A percentile compares a stretch with the other conserved stretches of the same genome.
These are phyloP conservation scores for Agonopterix arenella DNA, from an alignment of 2,888 invertebrate genomes.

Conservation along the genomic window DNA sequence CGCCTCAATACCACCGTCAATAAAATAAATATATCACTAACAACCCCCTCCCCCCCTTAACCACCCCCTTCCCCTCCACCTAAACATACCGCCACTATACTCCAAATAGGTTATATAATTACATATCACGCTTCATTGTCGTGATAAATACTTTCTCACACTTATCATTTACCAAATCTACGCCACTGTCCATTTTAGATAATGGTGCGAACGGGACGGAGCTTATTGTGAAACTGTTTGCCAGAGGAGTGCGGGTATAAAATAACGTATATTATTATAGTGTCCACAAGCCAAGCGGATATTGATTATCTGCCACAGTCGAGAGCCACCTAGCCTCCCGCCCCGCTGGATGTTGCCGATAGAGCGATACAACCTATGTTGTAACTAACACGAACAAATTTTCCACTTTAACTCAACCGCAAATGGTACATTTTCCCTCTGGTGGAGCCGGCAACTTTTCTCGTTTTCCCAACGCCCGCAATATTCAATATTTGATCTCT, in stretches of 20 bases:
- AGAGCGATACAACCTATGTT: constrained; percentile 43
- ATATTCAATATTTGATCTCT: constrained; percentile 77
- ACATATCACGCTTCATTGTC: constrained; percentile 74
- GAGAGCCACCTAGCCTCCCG: constrained; percentile 69
- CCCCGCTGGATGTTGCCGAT: constrained; percentile 27
- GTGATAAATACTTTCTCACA: constrained; percentile 77
- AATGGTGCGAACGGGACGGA: constrained; percentile 60
- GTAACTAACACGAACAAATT: constrained; percentile 21
- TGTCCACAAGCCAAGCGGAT: constrained; percentile 79
- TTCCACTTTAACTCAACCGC: constrained; percentile 36
- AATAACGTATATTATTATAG: constrained; percentile 76
- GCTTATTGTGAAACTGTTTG: constrained; percentile 22
- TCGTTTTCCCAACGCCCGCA: constrained; percentile 38
- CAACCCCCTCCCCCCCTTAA: constrained; percentile 21
- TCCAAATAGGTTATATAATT: constrained; percentile 72
- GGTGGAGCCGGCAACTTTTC: constrained; percentile 26
- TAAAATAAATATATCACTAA: constrained; percentile 64
- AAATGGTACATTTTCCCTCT: constrained; percentile 45
- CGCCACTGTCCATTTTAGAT: constrained; percentile 77
- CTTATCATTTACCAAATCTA: constrained; percentile 77
- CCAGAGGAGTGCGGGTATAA: constrained; percentile 51
- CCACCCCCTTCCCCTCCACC: constrained; percentile 22
- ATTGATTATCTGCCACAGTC: constrained; percentile 79
- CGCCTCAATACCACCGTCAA: constrained; percentile 42
- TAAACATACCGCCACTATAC: constrained; percentile 48